These are phyloP conservation scores for Dysdera silvatica DNA, from an alignment of 1,140 invertebrate genomes.

Conservation along the genomic window DNA sequence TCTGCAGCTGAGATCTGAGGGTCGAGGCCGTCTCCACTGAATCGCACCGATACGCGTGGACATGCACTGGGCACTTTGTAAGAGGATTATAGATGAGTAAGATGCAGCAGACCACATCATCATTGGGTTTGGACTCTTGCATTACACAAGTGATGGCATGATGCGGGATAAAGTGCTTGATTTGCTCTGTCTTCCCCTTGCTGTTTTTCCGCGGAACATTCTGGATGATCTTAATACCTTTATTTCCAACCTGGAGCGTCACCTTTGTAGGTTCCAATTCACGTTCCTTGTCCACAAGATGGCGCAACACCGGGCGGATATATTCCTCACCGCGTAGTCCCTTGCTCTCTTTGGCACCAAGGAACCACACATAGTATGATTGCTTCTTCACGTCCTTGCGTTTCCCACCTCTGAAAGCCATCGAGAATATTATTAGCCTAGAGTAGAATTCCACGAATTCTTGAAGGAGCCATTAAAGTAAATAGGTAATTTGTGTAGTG, in stretches of 20 bases:
- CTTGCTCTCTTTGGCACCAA: constrained; percentile 88
- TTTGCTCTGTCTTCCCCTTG: constrained; percentile 48
- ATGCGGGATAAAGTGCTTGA: constrained; percentile 92
- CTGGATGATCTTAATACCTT: constrained; percentile 90
- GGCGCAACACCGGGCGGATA: constrained; percentile 70
- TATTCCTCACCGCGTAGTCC: constrained; percentile 73
- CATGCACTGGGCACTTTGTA: constrained; percentile 77
- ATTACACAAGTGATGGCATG: constrained; percentile 80
- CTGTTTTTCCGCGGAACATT: constrained; percentile 42
- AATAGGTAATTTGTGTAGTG: no score
- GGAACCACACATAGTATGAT: constrained; percentile 96
- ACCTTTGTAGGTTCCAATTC: constrained; percentile 86
- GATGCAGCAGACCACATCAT: constrained; percentile 84
- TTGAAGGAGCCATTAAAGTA: no score
- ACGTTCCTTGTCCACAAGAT: constrained; percentile 71
- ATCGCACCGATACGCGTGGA: constrained; percentile 90
- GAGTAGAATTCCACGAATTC: no score
- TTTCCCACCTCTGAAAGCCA: constrained; percentile 32
- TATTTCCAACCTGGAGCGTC: constrained; percentile 70
- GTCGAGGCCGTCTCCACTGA: constrained; percentile 82
- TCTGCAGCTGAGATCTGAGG: constrained; percentile 69
- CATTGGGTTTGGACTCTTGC: constrained; percentile 54
- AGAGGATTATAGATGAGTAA: constrained; percentile 82
- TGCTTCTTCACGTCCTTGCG: constrained; percentile 76
- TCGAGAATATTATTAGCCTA: constrained; percentile 2